Percentiles rank a stretch among this genome's conserved stretches.
Conservation (phyloP, 2,888 invertebrate genomes). For the Tetragonisca angustula region DNA sequence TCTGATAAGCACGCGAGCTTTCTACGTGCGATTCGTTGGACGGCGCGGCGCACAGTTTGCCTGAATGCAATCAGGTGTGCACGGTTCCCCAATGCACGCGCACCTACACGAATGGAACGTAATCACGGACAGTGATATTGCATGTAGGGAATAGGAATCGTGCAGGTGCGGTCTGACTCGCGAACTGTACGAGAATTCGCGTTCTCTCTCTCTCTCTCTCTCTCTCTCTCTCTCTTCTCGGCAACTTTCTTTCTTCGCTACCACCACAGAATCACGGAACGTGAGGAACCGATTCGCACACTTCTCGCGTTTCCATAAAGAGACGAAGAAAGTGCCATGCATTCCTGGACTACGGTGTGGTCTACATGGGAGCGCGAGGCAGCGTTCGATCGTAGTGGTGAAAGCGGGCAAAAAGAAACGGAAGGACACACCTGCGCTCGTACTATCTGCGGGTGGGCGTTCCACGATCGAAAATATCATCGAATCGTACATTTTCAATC, state of each 20-base stretch:
- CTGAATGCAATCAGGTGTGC: slow-evolving; percentile 68
- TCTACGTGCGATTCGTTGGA: slow-evolving; percentile 41
- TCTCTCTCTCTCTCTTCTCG: slow-evolving; percentile 52
- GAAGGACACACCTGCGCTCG: slow-evolving; percentile 72
- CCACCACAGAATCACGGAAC: slow-evolving; percentile 52
- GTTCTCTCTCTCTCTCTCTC: slow-evolving; percentile 53
- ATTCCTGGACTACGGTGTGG: slow-evolving; percentile 69
- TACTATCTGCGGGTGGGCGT: slow-evolving; percentile 63
- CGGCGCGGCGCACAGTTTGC: slow-evolving; percentile 34
- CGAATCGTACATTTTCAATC: slow-evolving; percentile 57
- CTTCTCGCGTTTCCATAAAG: slow-evolving; percentile 81
- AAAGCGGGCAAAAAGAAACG: slow-evolving; percentile 64
- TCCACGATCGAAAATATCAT: slow-evolving; percentile 70
- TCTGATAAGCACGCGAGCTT: slow-evolving; percentile 34
- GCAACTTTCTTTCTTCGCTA: slow-evolving; percentile 23
- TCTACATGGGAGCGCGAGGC: slow-evolving; percentile 51
- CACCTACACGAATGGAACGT: slow-evolving; percentile 35
- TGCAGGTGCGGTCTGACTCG: slow-evolving; percentile 78
- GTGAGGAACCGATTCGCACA: slow-evolving; percentile 76
- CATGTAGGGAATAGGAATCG: slow-evolving; percentile 73
- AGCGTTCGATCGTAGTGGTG: slow-evolving; percentile 25
- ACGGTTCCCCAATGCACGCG: slow-evolving; percentile 26
- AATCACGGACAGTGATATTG: slow-evolving; percentile 63
- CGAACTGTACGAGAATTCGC: slow-evolving; percentile 66
- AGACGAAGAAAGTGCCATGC: slow-evolving; percentile 78